Conservation (phyloP, 2,113 vertebrate species). For the Brachirus orientalis region DNA sequence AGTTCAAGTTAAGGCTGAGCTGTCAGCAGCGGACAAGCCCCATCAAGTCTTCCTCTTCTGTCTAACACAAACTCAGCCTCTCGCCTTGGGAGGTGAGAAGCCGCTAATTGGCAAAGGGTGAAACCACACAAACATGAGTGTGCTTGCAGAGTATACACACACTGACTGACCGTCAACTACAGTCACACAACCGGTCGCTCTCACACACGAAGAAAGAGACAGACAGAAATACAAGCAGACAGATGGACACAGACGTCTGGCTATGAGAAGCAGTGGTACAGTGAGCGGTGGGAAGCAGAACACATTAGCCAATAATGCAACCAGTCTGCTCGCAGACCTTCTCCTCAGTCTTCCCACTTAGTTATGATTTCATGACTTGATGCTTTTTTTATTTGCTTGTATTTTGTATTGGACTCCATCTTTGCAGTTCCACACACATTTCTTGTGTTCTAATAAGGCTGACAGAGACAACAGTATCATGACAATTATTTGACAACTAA, state of each 20-base stretch:
- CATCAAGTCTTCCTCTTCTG: constrained; percentile 60
- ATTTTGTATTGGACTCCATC: constrained; percentile 31
- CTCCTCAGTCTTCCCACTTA: constrained; percentile 36
- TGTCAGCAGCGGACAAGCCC: constrained; percentile 63
- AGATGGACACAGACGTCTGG: constrained; percentile 51
- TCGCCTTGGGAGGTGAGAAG: constrained; percentile 72
- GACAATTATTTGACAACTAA: too few species aligned
- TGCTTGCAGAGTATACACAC: background rate
- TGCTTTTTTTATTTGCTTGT: constrained; percentile 16
- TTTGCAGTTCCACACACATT: constrained; percentile 4
- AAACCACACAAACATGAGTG: constrained; percentile 31
- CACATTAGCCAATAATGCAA: constrained; percentile 56
- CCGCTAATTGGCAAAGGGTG: constrained; percentile 75
- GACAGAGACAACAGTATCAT: too few species aligned
- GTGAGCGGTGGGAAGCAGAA: constrained; percentile 27
- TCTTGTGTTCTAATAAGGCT: background rate
- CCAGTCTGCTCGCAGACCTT: constrained; percentile 41
- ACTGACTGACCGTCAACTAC: constrained; percentile 22
- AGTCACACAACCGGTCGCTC: constrained; percentile 4
- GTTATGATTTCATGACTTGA: constrained; percentile 33
- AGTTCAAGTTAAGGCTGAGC: constrained; percentile 71
- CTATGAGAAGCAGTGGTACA: constrained; percentile 32
- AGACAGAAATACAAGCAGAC: constrained; percentile 37
- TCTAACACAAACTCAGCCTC: constrained; percentile 61
- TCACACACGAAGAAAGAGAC: constrained; percentile 44